Evolutionary conservation across 2,888 invertebrate species (phyloP).

Genomic region (Caenorhabditis japonica): DNA sequence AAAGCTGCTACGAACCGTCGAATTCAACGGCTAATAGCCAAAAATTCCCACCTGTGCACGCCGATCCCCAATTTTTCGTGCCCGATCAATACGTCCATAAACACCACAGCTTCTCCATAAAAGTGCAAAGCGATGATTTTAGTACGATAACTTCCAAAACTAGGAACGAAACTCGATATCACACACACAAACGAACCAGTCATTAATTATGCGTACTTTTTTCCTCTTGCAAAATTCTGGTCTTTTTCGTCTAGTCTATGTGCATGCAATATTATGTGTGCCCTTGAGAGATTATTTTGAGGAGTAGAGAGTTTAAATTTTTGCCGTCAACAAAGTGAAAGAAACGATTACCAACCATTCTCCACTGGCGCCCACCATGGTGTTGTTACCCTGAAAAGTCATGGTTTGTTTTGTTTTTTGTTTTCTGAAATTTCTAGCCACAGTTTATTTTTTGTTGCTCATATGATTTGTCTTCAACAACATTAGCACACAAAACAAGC

Average conservation of each 20-base stretch:
- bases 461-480: not conserved
- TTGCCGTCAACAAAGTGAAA: too few species aligned
- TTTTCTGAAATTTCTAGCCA: not conserved
- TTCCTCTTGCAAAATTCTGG: not conserved
- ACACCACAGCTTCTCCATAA: too few species aligned
- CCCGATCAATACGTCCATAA: too few species aligned
- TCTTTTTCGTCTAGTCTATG: conserved; percentile 14
- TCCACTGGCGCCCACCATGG: conserved; percentile 44
- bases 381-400: conserved; percentile 51
- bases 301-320: too few species aligned
- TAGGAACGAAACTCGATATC: conserved; percentile 18
- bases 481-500: not conserved
- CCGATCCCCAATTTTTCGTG: too few species aligned
- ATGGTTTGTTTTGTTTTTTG: not conserved
- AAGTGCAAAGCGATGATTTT: too few species aligned
- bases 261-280: not conserved
- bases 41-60: too few species aligned
- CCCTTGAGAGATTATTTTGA: not conserved
- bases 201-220: conserved; percentile 37
- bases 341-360: conserved; percentile 37
- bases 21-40: too few species aligned
- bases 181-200: conserved; percentile 14
- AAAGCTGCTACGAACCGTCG: too few species aligned
- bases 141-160: too few species aligned
- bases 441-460: not conserved